A percentile compares a stretch with the other conserved stretches of the same genome.
These are phyloP conservation scores for Drosophila fuyamai DNA, from an alignment of 1,140 invertebrate species.

Conservation along the genomic window DNA sequence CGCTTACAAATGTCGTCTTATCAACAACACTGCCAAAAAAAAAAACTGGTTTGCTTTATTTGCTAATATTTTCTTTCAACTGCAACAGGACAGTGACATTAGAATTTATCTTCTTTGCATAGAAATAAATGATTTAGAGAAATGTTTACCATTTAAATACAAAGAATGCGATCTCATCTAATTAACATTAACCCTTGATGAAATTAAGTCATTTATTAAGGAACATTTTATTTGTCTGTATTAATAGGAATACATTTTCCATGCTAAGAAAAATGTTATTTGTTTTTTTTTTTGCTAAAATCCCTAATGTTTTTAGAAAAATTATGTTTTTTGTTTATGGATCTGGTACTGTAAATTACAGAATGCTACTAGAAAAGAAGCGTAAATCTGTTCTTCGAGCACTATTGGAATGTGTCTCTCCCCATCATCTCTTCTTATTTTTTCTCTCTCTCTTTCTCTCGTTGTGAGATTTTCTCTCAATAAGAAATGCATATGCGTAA, in stretches of 20 bases:
- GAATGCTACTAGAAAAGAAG: conserved; percentile 40
- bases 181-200: too few species aligned
- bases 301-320: too few species aligned
- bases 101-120: too few species aligned
- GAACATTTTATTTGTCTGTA: too few species aligned
- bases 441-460: conserved; percentile 5
- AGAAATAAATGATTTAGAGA: too few species aligned
- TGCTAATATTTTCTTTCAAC: not conserved
- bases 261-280: too few species aligned
- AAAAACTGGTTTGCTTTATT: conserved; percentile 48
- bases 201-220: too few species aligned
- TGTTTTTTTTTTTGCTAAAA: too few species aligned
- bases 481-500: conserved; percentile 70
- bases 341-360: not conserved
- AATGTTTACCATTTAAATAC: too few species aligned
- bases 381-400: conserved; percentile 48
- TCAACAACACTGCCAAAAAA: conserved; percentile 55
- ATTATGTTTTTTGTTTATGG: not conserved
- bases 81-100: not conserved
- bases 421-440: conserved; percentile 17
- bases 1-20: conserved; percentile 29
- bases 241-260: too few species aligned
- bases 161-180: too few species aligned
- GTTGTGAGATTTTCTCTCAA: conserved; percentile 56
- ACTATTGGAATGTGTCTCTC: conserved; percentile 42